A percentile compares a stretch with the other conserved stretches of the same genome.
Evolutionary conservation across 64 coral and sea anemone species (phyloP).

Genomic region (Orbicella faveolata): DNA sequence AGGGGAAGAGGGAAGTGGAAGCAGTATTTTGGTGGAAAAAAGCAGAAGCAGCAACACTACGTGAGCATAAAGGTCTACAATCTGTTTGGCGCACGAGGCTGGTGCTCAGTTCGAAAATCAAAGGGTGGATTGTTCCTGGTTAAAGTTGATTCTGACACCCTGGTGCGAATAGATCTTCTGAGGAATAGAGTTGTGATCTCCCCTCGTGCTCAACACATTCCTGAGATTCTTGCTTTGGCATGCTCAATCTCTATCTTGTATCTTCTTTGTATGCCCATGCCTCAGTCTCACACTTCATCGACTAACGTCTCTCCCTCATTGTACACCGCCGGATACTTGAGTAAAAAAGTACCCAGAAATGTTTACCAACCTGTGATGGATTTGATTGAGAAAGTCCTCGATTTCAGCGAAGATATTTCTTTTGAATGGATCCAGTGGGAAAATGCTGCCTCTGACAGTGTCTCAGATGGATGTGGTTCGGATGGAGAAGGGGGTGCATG

Average conservation of each 20-base stretch:
- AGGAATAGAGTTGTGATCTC: background rate
- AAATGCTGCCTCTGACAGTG: background rate
- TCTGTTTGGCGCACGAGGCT: background rate
- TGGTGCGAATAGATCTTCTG: conserved; percentile 10
- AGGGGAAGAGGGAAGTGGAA: no score
- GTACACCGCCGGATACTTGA: background rate
- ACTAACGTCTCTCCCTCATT: background rate
- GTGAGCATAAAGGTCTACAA: conserved; percentile 27
- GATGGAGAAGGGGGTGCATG: background rate
- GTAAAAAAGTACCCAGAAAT: background rate
- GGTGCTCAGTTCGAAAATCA: conserved; percentile 39
- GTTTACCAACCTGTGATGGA: background rate
- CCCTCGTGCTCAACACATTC: background rate
- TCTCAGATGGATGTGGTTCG: background rate
- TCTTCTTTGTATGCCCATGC: conserved; percentile 24
- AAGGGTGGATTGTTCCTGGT: conserved; percentile 7
- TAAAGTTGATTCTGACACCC: background rate
- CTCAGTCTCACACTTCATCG: background rate
- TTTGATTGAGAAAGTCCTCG: background rate
- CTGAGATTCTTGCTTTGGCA: conserved; percentile 15
- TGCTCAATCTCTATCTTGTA: conserved; percentile 24
- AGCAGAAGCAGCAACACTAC: background rate
- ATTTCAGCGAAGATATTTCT: conserved; percentile 1
- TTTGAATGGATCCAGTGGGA: conserved; percentile 4
- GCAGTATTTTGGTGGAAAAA: no score